A percentile compares a stretch with the other conserved stretches of the same genome.
phyloP scores from a whole-genome alignment of 2,797 vertebrate species.

The Rhinatrema bivittatum region DNA sequence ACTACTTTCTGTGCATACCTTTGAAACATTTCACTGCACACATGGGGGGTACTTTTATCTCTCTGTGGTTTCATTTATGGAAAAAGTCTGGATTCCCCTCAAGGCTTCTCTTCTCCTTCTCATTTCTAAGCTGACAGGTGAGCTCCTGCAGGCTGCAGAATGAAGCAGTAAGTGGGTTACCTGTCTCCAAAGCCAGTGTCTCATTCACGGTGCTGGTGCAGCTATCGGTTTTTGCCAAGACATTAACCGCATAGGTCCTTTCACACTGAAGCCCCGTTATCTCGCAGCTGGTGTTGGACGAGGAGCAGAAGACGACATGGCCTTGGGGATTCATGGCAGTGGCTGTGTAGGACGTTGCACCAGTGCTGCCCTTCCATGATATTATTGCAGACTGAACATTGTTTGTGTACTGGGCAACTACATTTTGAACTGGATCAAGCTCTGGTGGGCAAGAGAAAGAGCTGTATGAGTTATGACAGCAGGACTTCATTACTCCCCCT shows the following conservation, averaged over 20 bases:
- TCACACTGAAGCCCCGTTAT: constrained; percentile 44
- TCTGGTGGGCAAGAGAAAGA: constrained; percentile 30
- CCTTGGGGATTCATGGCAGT: constrained; percentile 20
- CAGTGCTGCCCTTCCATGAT: constrained; percentile 42
- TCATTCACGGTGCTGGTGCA: constrained; percentile 44
- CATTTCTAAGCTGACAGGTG: no score
- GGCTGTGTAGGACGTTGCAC: constrained; percentile 49
- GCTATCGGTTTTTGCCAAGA: constrained; percentile 40
- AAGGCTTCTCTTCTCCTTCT: no score
- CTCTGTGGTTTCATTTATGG: no score
- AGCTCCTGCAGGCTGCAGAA: no score
- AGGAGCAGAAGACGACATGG: constrained; percentile 30
- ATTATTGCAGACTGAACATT: constrained; percentile 19
- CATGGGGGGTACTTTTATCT: no score
- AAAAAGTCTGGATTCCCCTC: no score
- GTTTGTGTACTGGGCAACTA: constrained; percentile 52
- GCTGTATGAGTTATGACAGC: no score
- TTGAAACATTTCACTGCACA: no score
- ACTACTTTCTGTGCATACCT: no score
- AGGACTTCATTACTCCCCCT: no score
- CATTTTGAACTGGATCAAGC: constrained; percentile 37
- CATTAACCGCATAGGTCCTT: constrained; percentile 36
- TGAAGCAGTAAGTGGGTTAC: no score
- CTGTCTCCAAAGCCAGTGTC: constrained; percentile 49
- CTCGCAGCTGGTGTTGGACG: constrained; percentile 31